Evolutionary conservation across 2,113 vertebrate species (phyloP), one percentile per base, ranked within the genome.

Genomic region (Symphodus melops): DNA sequence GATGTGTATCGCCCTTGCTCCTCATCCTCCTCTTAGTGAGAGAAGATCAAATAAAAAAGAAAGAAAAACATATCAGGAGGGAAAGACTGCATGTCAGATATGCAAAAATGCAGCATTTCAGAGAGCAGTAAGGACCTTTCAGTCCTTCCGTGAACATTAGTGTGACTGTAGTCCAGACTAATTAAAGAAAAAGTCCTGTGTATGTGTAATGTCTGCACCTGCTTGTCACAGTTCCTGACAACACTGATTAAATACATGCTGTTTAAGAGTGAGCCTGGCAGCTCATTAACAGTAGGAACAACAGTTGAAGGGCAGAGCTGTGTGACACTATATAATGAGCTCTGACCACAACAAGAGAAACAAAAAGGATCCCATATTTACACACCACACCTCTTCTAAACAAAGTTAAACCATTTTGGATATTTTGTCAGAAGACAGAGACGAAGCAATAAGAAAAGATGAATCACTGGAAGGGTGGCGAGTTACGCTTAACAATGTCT

Each of bases 201-300:
- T 74, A 44, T 74, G 72, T 28, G 21, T 62, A 64, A 72, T 60
- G 68, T 54, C 59, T 78, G 81, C 86, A 87, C 76, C 78, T 88
- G 84, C 78, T 85, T 75, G 72, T 86, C 81, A 84, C 61, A 41
- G 0, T 66, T 33, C 44, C 70, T 87, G 88, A 87, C 86, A 88
- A 74, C 68, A 75, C 9, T 65, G 65, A 86, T 86, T 82, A 88
- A 67, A 28, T 68, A 55, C 83, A 61, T 25, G 60, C 56, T 23
- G 65, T 75, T 64, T 58, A 59, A 68, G 66, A 72, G 33, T 36
- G 64, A 42, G 57, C 53, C 36, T 77, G 77, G 65, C 81, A 83
- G 70, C 81, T 82, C 75, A 64, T 80, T 84, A 80, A 67, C 25
- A 52, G 48, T 2, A 25, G 28, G 52, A 77, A 82, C 65, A 76